A percentile compares a stretch with the other conserved stretches of the same genome.
phyloP scores from a whole-genome alignment of 2,888 invertebrate species.

The Ectemnius cavifrons region DNA sequence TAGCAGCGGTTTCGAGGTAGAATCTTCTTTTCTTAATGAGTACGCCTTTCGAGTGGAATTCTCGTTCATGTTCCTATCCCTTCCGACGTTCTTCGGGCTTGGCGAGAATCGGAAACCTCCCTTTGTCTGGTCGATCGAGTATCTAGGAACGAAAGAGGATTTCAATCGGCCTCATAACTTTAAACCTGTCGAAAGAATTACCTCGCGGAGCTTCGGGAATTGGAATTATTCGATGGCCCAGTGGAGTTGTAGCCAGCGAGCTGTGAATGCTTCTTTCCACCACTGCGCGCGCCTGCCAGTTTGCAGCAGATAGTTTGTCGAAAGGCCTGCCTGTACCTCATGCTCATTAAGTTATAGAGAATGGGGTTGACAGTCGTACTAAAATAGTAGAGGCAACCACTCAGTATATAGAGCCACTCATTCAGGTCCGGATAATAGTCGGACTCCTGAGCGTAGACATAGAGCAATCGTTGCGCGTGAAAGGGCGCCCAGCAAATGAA shows the following conservation, averaged over 20 bases:
- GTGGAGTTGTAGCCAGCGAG: constrained; percentile 16
- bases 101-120: constrained; percentile 59
- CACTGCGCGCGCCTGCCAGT: not conserved
- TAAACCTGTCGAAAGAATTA: constrained; percentile 11
- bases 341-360: constrained; percentile 90
- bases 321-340: constrained; percentile 88
- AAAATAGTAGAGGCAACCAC: constrained; percentile 91
- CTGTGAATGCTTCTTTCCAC: constrained; percentile 20
- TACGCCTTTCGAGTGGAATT: constrained; percentile 39
- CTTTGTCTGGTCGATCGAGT: constrained; percentile 62
- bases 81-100: constrained; percentile 32
- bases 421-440: constrained; percentile 84
- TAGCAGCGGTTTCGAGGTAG: constrained; percentile 53
- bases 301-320: constrained; percentile 85
- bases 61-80: constrained; percentile 34
- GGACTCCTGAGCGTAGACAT: constrained; percentile 84
- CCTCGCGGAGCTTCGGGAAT: constrained; percentile 53
- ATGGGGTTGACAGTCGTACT: constrained; percentile 92
- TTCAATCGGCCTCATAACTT: not conserved
- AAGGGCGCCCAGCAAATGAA: constrained; percentile 98
- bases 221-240: constrained; percentile 27
- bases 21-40: constrained; percentile 43
- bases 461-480: constrained; percentile 93
- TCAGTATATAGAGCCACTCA: constrained; percentile 88
- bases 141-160: constrained; percentile 43